Evolutionary conservation across 2,888 invertebrate species (phyloP).

Genomic region (Limenitis camilla): DNA sequence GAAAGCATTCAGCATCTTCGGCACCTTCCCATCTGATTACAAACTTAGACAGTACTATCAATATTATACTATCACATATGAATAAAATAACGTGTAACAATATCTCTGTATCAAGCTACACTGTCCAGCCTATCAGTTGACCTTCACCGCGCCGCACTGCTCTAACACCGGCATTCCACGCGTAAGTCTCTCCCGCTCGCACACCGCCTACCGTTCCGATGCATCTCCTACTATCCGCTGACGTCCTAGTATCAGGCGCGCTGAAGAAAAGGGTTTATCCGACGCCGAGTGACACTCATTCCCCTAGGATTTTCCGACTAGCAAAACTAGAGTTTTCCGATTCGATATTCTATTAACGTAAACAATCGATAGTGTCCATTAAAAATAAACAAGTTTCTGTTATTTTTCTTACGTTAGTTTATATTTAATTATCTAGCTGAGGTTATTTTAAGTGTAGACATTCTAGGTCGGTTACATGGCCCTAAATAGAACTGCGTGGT

Average conservation of each 20-base stretch:
- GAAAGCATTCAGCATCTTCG: too few relatives aligned
- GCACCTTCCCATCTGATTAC: too few relatives aligned
- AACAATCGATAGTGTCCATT: constrained; percentile 10
- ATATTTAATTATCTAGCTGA: background rate
- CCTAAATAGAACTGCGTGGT: constrained; percentile 46
- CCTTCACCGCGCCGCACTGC: constrained; percentile 59
- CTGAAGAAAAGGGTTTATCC: constrained; percentile 76
- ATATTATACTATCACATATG: background rate
- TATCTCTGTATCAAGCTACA: constrained; percentile 38
- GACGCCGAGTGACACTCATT: constrained; percentile 64
- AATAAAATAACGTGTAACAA: background rate
- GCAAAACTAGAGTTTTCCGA: constrained; percentile 47
- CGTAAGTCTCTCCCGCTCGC: constrained; percentile 51
- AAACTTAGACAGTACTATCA: background rate
- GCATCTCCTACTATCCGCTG: constrained; percentile 55
- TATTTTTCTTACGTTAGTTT: constrained; percentile 12
- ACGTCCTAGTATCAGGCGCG: constrained; percentile 72
- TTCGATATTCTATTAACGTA: constrained; percentile 18
- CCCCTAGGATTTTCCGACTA: constrained; percentile 66
- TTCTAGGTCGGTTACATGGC: constrained; percentile 56
- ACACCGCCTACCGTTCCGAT: constrained; percentile 36
- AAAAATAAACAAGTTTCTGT: background rate
- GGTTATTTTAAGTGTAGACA: constrained; percentile 39
- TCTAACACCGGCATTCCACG: constrained; percentile 58
- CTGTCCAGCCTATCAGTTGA: constrained; percentile 62